Evolutionary conservation across 2,113 vertebrate genomes (phyloP), one percentile per base, ranked within the genome.

Genomic region (Spea bombifrons): DNA sequence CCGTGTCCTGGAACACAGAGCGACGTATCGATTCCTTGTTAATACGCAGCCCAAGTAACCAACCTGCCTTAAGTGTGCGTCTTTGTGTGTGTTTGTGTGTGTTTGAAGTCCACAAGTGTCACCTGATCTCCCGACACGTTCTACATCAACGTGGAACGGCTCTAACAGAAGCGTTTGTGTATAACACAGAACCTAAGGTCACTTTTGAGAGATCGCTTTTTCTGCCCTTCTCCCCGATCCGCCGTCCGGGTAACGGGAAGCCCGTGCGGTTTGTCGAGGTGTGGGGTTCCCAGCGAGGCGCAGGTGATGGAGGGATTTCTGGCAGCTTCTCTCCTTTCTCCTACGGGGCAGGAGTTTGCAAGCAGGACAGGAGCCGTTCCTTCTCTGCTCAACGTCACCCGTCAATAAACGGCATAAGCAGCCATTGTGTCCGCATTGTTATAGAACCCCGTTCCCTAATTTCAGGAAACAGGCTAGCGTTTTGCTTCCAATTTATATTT

Each of bases 401-500:
- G 55, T 13, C 71, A 15, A 0, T 72, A 50, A 68, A 43, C 0
- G 13, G 1, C 16, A 6, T 79, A 52, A 59, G 1, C 71, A 70
- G 79, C 4, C 5, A 16, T 50, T 65, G 12, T 52, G 4, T 66
- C 75, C 75, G 2, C 73, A 30, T 81, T 78, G 63, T 82, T 82
- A 69, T 74, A 78, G 76, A 66, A 45, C 82, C 30, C 74, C 57
- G 81, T 53, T 64, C 70, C 80, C 77, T 4, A 50, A 82, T 83
- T 82, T 85, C 82, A 84, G 78, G 81, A 77, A 80, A 75, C 70
- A 78, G 57, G 12, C 43, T 45, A 12, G 30, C 12, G 13, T 84
- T 73, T 82, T 78, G 75, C 80, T 82, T 47, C 2, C 3, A 63
- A 17, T 79, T 66, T 81, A 68, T 49, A 9, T 78, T 77, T 78